Evolutionary conservation across 2,797 vertebrate species (phyloP), one percentile per base, ranked within the genome.

Genomic region (Apogon hyalosoma): DNA sequence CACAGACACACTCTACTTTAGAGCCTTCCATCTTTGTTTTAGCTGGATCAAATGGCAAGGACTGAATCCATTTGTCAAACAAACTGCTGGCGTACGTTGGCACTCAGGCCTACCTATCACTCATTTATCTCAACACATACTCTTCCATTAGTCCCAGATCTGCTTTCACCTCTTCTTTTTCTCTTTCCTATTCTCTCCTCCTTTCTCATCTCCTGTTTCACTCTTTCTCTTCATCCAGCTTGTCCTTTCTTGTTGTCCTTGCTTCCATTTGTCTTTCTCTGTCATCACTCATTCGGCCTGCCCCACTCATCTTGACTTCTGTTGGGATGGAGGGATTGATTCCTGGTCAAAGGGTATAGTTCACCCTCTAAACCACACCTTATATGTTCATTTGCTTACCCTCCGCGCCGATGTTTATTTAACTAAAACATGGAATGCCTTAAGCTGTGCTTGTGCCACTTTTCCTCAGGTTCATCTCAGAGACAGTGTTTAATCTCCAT

Each of bases 131-230:
- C 66, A 82, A 75, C 79, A 80, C 84, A 72, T 74, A 76, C 66
- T 80, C 59, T 13, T 89, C 88, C 90, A 90, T 91, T 91, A 90
- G 90, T 52, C 77, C 75, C 82, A 82, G 90, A 91, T 92, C 86
- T 90, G 87, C 83, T 91, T 90, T 92, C 90, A 89, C 85, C 87
- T 80, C 77, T 36, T 73, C 75, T 59, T 11, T 74, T 51, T 51
- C 51, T 42, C 18, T 63, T 53, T 73, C 54, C 55, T 62, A 52
- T 39, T 69, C 55, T 77, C 68, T 73, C 77, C 62, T 63, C 47
- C 54, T 65, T 46, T 36, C 56, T 42, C 66, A 14, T 82, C 83
- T 87, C 81, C 46, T 40, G 1, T 88, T 84, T 83, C 86, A 11
- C 58, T 72, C 65, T 24, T 33, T 69, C 70, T 78, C 74, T 48